These are phyloP conservation scores for Remorina albescens DNA, from an alignment of 2,797 vertebrate genomes.

Conservation along the genomic window DNA sequence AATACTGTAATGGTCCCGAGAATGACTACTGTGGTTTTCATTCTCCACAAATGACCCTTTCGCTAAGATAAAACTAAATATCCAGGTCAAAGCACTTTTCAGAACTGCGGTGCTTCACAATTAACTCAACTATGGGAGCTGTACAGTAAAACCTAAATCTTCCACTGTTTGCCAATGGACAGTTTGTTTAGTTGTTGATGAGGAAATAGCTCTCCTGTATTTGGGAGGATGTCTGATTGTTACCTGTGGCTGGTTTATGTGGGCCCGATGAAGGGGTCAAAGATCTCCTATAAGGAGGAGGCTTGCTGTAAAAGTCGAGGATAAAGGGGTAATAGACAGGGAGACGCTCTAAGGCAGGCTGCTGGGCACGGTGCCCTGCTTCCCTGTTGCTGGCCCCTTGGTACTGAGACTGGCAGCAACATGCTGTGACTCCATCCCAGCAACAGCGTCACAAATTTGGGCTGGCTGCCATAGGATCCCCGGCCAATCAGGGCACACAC, in stretches of 20 bases:
- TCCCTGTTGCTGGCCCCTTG: constrained; percentile 58
- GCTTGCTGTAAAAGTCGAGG: constrained; percentile 21
- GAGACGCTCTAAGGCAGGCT: constrained; percentile 58
- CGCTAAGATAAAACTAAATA: neutral
- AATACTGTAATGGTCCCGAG: neutral
- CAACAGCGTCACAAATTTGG: constrained; percentile 78
- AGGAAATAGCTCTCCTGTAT: constrained; percentile 1
- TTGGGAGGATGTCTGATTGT: constrained; percentile 24
- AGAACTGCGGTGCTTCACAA: neutral
- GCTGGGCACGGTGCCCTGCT: constrained; percentile 61
- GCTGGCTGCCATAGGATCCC: constrained; percentile 53
- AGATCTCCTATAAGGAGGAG: constrained; percentile 7
- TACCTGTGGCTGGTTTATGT: constrained; percentile 35
- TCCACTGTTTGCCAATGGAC: constrained; percentile 10
- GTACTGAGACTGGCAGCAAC: constrained; percentile 64
- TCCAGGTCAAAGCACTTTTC: neutral
- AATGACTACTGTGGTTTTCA: neutral
- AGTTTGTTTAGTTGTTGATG: constrained; percentile 8
- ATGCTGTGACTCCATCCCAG: constrained; percentile 75
- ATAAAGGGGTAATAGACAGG: constrained; percentile 39
- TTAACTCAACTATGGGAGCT: neutral
- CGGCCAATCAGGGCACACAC: constrained; percentile 65
- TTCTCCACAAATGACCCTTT: neutral
- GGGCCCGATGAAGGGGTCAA: constrained; percentile 30
- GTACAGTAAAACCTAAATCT: neutral